Base-by-base conservation (phyloP, 2,797 vertebrate species). In the Sebastes reedi region DNA sequence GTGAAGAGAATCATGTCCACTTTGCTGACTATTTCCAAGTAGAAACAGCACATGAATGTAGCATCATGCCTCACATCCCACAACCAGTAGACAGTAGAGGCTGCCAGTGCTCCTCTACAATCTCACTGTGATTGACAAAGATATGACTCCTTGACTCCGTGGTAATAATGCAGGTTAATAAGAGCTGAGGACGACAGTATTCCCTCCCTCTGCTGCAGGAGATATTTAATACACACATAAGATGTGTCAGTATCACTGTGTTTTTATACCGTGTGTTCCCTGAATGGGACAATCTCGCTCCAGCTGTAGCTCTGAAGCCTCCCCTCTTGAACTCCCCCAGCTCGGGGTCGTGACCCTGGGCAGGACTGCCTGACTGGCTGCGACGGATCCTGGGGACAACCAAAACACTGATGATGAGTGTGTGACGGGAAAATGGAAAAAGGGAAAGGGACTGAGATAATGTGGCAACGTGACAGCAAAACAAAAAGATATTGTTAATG, bases 311-410 rank as follows among this genome's bases (percentile, higher is more conserved):
- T 71, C 98, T 96, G 73, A 98, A 95, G 0, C 98, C 98, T 1
- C 98, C 98, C 91, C 98, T 96, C 83, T 95, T 97, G 76, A 99
- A 99, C 82, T 99, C 97, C 1, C 94, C 95, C 50, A 96, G 79
- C 6, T 97, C 97, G 2, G 96, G 90, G 14, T 95, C 94, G 3
- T 97, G 97, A 24, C 96, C 92, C 82, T 97, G 97, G 77, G 98
- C 90, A 0, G 94, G 97, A 85, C 97, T 97, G 30, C 98, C 97
- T 1, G 99, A 99, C 84, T 99, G 98, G 68, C 97, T 99, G 92
- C 98, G 97, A 61, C 97, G 96, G 74, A 99, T 98, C 94, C 99
- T 99, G 92, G 36, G 62, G 42, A 72, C 25, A 82, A 24, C 16
- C 75, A 20, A 69, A 46, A 14, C 4, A 16, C 6, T 1, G 4